These are phyloP conservation scores for Metellina segmentata DNA, from an alignment of 2,888 invertebrate species.

Conservation along the genomic window DNA sequence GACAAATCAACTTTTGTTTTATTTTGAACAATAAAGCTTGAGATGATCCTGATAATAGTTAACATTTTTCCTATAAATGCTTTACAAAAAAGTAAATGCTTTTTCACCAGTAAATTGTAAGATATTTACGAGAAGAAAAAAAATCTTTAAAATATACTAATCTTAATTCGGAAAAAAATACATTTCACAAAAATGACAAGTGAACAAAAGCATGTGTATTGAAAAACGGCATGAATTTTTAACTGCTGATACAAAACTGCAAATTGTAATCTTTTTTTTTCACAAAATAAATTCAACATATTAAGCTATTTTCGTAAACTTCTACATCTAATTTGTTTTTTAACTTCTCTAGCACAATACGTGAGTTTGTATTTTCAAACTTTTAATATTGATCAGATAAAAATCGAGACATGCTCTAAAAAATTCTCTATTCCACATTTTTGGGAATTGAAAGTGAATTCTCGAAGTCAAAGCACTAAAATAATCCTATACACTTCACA, in stretches of 20 bases:
- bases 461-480: slow-evolving; percentile 69
- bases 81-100: no score
- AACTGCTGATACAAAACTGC: neutral
- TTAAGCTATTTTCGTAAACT: no score
- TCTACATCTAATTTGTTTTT: neutral
- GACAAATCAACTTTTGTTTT: no score
- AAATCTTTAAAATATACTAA: no score
- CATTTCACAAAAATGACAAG: neutral
- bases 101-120: no score
- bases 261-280: neutral
- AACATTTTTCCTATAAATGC: no score
- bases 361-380: neutral
- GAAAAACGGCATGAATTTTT: no score
- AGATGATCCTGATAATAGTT: no score
- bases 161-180: no score
- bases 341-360: neutral
- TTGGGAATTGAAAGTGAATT: slow-evolving; percentile 69
- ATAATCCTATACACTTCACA: slow-evolving; percentile 76
- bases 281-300: neutral
- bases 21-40: no score
- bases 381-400: slow-evolving; percentile 32
- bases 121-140: no score
- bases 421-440: slow-evolving; percentile 41
- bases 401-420: neutral
- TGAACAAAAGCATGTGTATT: neutral